phyloP scores from a whole-genome alignment of 2,888 invertebrate species.

The Sarcophaga subvicina region DNA sequence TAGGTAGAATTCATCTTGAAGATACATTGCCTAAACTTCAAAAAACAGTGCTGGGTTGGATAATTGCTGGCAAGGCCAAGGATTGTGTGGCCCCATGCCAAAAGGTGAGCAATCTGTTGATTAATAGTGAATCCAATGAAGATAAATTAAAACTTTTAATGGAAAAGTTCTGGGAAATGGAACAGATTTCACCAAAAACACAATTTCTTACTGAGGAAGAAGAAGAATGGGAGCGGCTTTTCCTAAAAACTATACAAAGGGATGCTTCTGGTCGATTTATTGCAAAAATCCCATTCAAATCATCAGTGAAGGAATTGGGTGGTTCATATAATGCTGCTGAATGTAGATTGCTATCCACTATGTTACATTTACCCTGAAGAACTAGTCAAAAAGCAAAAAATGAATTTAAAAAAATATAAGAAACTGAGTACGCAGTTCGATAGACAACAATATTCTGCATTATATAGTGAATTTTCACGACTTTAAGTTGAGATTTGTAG shows the following conservation, averaged over 20 bases:
- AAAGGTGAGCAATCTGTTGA: neutral
- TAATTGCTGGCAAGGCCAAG: conserved; percentile 18
- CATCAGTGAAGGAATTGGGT: neutral
- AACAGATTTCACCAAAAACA: neutral
- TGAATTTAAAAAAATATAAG: too few relatives aligned
- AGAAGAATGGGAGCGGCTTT: conserved; percentile 17
- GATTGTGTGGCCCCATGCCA: neutral
- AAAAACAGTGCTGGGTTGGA: conserved; percentile 40
- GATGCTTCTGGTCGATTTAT: conserved; percentile 35
- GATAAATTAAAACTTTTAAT: neutral
- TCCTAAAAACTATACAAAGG: neutral
- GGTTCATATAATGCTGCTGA: conserved; percentile 4
- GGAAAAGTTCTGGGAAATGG: conserved; percentile 9
- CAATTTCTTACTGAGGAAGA: conserved; percentile 30
- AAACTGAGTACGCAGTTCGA: too few relatives aligned
- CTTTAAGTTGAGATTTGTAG: too few relatives aligned
- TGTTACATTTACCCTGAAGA: too few relatives aligned
- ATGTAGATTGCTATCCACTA: neutral
- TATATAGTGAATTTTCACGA: too few relatives aligned
- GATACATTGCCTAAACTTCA: conserved; percentile 32
- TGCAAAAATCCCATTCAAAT: conserved; percentile 39
- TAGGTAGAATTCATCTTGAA: conserved; percentile 38
- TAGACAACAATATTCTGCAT: too few relatives aligned
- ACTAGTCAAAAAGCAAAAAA: too few relatives aligned
- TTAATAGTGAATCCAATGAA: neutral